phyloP scores from a whole-genome alignment of 2,888 invertebrate species.

The Branchipolynoe longqiensis region DNA sequence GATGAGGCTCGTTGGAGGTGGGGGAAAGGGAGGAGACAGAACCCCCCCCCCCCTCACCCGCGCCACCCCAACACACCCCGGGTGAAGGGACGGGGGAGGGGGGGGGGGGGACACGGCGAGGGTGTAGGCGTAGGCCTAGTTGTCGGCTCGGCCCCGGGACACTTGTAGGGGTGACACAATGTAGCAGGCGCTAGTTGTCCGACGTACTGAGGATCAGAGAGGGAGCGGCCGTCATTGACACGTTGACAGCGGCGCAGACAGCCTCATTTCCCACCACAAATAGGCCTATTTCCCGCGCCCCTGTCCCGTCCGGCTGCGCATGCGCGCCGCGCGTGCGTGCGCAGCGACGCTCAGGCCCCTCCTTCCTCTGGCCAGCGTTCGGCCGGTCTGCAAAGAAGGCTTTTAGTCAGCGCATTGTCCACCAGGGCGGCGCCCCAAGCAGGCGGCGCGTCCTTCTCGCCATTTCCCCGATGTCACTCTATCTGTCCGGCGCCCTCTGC shows the following conservation, averaged over 20 bases:
- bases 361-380: conserved; percentile 1
- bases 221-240: conserved; percentile 27
- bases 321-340: neutral
- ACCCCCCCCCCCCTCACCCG: too few relatives aligned
- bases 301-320: neutral
- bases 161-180: conserved; percentile 23
- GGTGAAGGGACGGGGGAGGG: too few relatives aligned
- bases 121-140: neutral
- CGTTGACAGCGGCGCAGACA: conserved; percentile 42
- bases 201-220: neutral
- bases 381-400: neutral
- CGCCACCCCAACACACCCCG: too few relatives aligned
- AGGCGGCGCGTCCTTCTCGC: conserved; percentile 1
- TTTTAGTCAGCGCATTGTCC: neutral
- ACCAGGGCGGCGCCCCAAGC: neutral
- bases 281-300: conserved; percentile 46
- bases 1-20: too few relatives aligned
- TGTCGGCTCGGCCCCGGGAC: neutral
- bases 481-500: conserved; percentile 4
- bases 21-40: too few relatives aligned
- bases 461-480: conserved; percentile 44
- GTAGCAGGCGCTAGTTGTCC: conserved; percentile 21
- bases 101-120: too few relatives aligned
- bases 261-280: conserved; percentile 53
- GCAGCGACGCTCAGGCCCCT: neutral